Conservation (phyloP, 2,888 invertebrate genomes). For the Tachina lurida region DNA sequence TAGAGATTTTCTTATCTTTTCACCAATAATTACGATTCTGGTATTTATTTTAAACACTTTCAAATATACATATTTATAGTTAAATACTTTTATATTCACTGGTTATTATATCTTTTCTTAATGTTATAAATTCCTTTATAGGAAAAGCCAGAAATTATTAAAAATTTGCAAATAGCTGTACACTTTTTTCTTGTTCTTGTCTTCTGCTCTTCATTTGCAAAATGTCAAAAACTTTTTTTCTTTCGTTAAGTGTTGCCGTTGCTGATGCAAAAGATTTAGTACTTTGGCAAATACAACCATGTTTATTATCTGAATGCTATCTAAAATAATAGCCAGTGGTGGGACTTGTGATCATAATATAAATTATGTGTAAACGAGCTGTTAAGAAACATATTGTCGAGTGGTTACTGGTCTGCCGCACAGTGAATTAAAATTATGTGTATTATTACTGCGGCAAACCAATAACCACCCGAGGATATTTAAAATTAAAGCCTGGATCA, state of each 20-base stretch:
- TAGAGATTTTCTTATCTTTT: conserved; percentile 38
- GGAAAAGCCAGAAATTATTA: conserved; percentile 22
- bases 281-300: not conserved
- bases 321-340: not conserved
- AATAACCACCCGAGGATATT: no score
- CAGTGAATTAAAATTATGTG: no score
- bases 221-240: conserved; percentile 42
- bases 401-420: no score
- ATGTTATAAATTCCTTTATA: conserved; percentile 15
- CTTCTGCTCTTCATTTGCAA: conserved; percentile 35
- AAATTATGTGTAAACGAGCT: no score
- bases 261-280: not conserved
- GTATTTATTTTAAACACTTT: conserved; percentile 16
- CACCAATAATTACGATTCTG: not conserved
- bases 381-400: no score
- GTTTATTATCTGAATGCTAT: conserved; percentile 5
- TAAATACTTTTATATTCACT: conserved; percentile 13
- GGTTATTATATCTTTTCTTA: not conserved
- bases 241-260: conserved; percentile 29
- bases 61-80: not conserved
- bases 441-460: no score
- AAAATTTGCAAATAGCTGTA: conserved; percentile 18
- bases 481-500: no score
- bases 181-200: conserved; percentile 34
- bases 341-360: not conserved